phyloP scores from a whole-genome alignment of 2,113 vertebrate genomes.

The Picathartes gymnocephalus region DNA sequence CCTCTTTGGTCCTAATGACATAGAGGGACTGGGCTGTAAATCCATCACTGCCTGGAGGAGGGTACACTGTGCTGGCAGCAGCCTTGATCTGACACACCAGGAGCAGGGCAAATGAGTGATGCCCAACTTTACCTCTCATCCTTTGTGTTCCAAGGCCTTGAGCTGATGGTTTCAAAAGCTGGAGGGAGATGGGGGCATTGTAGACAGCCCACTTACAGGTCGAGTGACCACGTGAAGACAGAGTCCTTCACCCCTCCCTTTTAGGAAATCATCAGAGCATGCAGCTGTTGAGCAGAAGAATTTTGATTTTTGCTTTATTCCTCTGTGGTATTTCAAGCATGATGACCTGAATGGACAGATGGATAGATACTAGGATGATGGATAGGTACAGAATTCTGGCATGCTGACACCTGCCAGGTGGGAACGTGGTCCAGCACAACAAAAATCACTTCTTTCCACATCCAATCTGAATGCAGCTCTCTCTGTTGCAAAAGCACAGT shows the following conservation, averaged over 20 bases:
- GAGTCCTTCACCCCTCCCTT: neutral
- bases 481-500: neutral
- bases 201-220: neutral
- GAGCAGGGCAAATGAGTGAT: neutral
- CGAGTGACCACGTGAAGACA: neutral
- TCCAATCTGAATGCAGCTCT: neutral
- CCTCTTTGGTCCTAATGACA: neutral
- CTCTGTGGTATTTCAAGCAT: fast-evolving
- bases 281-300: neutral
- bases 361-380: neutral
- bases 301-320: neutral
- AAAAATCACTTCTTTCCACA: neutral
- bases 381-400: neutral
- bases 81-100: neutral
- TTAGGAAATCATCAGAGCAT: neutral
- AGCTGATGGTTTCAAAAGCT: neutral
- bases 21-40: neutral
- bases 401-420: neutral
- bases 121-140: neutral
- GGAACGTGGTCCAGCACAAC: neutral
- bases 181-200: neutral
- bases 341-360: neutral
- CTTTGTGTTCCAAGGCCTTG: neutral
- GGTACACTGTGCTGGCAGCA: neutral
- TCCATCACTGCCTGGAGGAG: neutral